Evolutionary conservation across 2,113 vertebrate genomes (phyloP).

Genomic region (Pomatostomus ruficeps): DNA sequence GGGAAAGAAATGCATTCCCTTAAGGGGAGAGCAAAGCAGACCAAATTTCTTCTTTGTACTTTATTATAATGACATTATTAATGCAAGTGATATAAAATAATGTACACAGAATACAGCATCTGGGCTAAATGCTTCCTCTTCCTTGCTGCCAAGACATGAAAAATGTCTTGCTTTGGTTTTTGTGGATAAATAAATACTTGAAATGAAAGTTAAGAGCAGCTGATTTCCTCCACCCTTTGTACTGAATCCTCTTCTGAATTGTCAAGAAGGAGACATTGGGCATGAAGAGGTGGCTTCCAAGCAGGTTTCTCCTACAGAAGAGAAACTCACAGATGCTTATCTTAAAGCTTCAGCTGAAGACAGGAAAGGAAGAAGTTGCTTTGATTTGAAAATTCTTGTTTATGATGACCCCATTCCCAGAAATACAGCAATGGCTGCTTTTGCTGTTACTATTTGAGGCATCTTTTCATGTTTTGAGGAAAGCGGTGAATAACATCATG

Average conservation of each 20-base stretch:
- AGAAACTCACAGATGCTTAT: not conserved
- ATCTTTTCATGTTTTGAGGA: not conserved
- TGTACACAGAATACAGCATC: not conserved
- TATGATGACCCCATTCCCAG: not conserved
- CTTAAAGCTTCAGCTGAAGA: not conserved
- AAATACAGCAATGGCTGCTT: not conserved
- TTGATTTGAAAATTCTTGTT: not conserved
- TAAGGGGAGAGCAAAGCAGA: not conserved
- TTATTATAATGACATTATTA: not conserved
- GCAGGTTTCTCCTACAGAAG: not conserved
- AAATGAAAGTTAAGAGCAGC: not conserved
- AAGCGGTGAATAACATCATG: fast-evolving
- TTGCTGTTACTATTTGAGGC: not conserved
- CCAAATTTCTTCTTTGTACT: not conserved
- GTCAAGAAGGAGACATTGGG: not conserved
- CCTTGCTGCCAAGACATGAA: not conserved
- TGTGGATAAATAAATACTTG: not conserved
- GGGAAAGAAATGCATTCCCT: not conserved
- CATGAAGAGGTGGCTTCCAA: not conserved
- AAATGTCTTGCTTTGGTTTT: not conserved
- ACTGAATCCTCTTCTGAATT: not conserved
- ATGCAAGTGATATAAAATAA: not conserved
- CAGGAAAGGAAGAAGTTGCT: not conserved
- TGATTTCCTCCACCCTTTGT: not conserved
- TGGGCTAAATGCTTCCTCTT: not conserved